Percentiles rank a stretch among this genome's conserved stretches.
Evolutionary conservation across 1,140 invertebrate species (phyloP).

Genomic region (Hormaphis cornu): DNA sequence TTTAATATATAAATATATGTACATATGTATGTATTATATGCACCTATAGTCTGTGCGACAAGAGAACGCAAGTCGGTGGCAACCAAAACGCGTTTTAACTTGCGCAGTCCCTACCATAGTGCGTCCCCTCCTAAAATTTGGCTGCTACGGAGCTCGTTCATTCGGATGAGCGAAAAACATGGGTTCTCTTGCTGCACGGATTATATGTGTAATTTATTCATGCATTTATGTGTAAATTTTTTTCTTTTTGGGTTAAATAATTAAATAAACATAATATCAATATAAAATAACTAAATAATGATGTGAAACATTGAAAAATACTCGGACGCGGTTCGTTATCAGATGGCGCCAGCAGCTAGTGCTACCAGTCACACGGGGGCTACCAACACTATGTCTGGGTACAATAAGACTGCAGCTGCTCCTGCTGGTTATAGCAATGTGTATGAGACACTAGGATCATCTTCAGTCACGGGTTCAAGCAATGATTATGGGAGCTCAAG

Average conservation of each 20-base stretch:
- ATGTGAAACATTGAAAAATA: slow-evolving; percentile 27
- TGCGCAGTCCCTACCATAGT: no score
- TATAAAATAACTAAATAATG: slow-evolving; percentile 30
- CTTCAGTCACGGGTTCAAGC: slow-evolving; percentile 17
- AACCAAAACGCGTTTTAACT: no score
- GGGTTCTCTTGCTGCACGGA: no score
- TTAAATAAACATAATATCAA: slow-evolving; percentile 16
- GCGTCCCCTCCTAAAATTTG: no score
- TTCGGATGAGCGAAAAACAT: no score
- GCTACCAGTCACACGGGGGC: slow-evolving; percentile 21
- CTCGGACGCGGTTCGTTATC: slow-evolving; percentile 30
- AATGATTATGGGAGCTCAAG: slow-evolving; percentile 24
- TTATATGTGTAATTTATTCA: not conserved
- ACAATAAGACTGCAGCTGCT: slow-evolving; percentile 18
- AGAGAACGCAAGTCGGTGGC: no score
- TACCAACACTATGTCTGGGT: slow-evolving; percentile 16
- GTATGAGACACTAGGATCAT: slow-evolving; percentile 14
- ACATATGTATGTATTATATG: no score
- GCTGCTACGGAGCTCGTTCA: no score
- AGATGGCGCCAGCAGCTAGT: slow-evolving; percentile 28
- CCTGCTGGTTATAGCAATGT: slow-evolving; percentile 21
- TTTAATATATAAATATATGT: no score
- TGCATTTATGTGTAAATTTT: slow-evolving; percentile 7
- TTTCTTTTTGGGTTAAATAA: slow-evolving; percentile 7
- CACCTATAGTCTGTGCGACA: no score